A percentile compares a stretch with the other conserved stretches of the same genome.
Evolutionary conservation across 1,140 invertebrate genomes (phyloP).

Genomic region (Oedothorax gibbosus): DNA sequence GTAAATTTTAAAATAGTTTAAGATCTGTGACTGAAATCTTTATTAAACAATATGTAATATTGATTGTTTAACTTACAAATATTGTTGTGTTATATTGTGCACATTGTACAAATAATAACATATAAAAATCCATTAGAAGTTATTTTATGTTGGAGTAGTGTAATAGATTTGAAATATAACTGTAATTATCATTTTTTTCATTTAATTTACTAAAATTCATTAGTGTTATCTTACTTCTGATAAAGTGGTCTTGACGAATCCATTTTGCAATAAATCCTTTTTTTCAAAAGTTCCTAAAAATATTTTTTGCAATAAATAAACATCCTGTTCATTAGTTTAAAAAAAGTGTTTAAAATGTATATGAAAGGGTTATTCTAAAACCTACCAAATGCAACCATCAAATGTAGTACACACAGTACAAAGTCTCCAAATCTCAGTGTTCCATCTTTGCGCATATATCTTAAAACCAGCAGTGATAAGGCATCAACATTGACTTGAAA

Average conservation of each 20-base stretch:
- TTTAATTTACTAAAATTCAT: too few species aligned
- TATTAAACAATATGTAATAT: too few species aligned
- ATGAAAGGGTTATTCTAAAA: slow-evolving; percentile 39
- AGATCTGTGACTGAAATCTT: too few species aligned
- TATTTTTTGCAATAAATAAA: not conserved
- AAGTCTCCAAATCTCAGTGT: slow-evolving; percentile 93
- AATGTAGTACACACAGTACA: slow-evolving; percentile 87
- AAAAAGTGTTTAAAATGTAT: not conserved
- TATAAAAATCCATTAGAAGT: too few species aligned
- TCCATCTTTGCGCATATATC: slow-evolving; percentile 93
- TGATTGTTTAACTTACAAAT: too few species aligned
- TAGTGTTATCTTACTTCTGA: slow-evolving; percentile 75
- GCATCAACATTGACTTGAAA: slow-evolving; percentile 86
- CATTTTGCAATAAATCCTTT: slow-evolving; percentile 85
- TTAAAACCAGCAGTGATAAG: slow-evolving; percentile 82
- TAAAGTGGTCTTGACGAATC: slow-evolving; percentile 82
- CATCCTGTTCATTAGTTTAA: too few species aligned
- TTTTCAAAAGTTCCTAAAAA: slow-evolving; percentile 80
- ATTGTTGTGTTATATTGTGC: too few species aligned
- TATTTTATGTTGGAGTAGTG: too few species aligned
- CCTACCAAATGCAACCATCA: slow-evolving; percentile 89
- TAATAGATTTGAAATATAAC: too few species aligned
- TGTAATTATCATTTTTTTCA: too few species aligned
- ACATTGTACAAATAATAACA: too few species aligned
- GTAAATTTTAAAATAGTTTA: too few species aligned